Evolutionary conservation across 2,888 invertebrate species (phyloP), one percentile per base, ranked within the genome.

Genomic region (Drosophila mimica): DNA sequence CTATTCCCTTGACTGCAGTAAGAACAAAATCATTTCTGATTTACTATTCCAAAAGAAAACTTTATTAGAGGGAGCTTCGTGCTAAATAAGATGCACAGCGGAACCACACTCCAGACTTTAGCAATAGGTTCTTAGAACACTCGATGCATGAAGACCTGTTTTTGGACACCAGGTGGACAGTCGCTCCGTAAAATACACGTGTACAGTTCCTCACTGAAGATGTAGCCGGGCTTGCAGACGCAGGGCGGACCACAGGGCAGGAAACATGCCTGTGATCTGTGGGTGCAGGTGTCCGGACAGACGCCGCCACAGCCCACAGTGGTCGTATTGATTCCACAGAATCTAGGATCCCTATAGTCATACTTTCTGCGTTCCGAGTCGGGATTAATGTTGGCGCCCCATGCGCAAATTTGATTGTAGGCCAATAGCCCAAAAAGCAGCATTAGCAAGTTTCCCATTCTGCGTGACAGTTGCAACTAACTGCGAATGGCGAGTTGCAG

Each of bases 261-360:
- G n/a, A n/a, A n/a, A n/a, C n/a, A n/a, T n/a, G n/a, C n/a, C n/a
- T n/a, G n/a, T n/a, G n/a, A n/a, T n/a, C n/a, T n/a, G n/a, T 49
- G 73, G 25, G 40, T 34, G 25, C 83, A 82, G 40, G 81, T 82
- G n/a, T 83, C 79, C 4, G 73, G 83, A 17, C 81, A 82, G 4
- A 73, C 70, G 15, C 76, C 69, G 15, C 60, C 81, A 15, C 81
- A 81, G 6, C 11, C 3, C 15, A 54, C 52, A 4, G 4, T 7
- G 31, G 70, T 83, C 34, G 81, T 74, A 48, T 82, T 82, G 28
- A 48, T 54, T 13, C 73, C 83, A 62, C 83, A 25, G 25, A 25
- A 25, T 25, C 25, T 25, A 25, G 25, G 25, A 25, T 25, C 25
- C 25, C 0, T 25, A 25, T 25, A 25, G 25, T 25, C 0, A 25